Evolutionary conservation across 2,113 vertebrate genomes (phyloP).

Genomic region (Ia io): DNA sequence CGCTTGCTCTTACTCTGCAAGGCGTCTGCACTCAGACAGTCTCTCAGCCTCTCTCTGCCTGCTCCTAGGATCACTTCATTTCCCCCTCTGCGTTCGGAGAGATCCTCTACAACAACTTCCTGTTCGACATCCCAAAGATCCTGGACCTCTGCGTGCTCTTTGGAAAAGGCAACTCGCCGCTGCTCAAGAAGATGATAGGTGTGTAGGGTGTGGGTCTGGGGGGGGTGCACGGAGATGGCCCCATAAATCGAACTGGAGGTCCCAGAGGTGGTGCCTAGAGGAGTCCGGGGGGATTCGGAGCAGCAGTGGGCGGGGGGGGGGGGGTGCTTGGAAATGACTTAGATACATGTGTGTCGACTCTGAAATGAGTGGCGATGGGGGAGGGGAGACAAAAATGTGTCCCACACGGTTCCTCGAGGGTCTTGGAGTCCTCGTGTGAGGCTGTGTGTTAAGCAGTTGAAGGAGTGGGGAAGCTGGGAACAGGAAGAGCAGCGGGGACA

Average conservation of each 20-base stretch:
- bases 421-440: neutral
- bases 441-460: neutral
- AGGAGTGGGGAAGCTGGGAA: neutral
- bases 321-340: neutral
- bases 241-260: neutral
- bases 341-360: neutral
- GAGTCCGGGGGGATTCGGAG: neutral
- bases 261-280: neutral
- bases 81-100: constrained; percentile 94
- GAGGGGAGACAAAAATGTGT: neutral
- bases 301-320: rapidly evolving
- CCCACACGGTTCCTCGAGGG: neutral
- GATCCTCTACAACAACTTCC: constrained; percentile 96
- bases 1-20: neutral
- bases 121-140: constrained; percentile 98
- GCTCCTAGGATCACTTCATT: constrained; percentile 91
- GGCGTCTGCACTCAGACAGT: neutral
- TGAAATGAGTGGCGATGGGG: neutral
- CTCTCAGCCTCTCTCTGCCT: neutral
- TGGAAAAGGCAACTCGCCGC: constrained; percentile 92
- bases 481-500: neutral
- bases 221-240: neutral
- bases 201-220: neutral
- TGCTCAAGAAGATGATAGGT: constrained; percentile 99
- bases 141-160: constrained; percentile 96